These are phyloP conservation scores for Patella caerulea DNA, from an alignment of 2,888 invertebrate species.

Conservation along the genomic window DNA sequence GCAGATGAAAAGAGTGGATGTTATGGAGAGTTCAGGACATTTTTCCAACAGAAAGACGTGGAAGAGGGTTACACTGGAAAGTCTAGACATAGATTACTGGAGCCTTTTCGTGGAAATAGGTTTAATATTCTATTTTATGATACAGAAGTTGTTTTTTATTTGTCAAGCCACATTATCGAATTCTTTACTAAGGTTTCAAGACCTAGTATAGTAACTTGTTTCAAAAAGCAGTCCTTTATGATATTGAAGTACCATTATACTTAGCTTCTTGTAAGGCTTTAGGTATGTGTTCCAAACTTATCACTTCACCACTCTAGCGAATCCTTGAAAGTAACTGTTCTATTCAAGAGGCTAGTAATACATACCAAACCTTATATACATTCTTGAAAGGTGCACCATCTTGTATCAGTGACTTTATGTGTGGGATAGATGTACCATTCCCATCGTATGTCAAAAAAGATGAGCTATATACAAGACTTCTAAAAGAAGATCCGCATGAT, in stretches of 20 bases:
- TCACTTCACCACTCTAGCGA: neutral
- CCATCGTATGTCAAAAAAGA: neutral
- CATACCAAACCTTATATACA: neutral
- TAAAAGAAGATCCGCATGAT: neutral
- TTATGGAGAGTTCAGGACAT: conserved; percentile 11
- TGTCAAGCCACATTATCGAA: conserved; percentile 25
- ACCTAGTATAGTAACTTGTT: neutral
- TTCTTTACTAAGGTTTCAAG: conserved; percentile 24
- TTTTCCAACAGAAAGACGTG: conserved; percentile 11
- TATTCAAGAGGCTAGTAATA: conserved; percentile 5
- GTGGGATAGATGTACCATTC: neutral
- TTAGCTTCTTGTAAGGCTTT: neutral
- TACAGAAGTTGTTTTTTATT: conserved; percentile 32
- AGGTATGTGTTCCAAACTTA: neutral
- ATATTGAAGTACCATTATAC: conserved; percentile 5
- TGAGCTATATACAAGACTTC: neutral
- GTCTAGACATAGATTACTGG: conserved; percentile 1
- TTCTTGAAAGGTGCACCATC: conserved; percentile 6
- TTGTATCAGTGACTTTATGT: neutral
- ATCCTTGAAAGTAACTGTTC: neutral
- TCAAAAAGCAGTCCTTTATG: neutral
- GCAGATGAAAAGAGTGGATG: conserved; percentile 16
- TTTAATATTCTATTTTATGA: conserved; percentile 28
- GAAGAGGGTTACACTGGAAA: neutral
- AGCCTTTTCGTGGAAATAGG: conserved; percentile 24